Base-by-base conservation (phyloP, 2,797 vertebrate genomes). In the Galaxias olidus region DNA sequence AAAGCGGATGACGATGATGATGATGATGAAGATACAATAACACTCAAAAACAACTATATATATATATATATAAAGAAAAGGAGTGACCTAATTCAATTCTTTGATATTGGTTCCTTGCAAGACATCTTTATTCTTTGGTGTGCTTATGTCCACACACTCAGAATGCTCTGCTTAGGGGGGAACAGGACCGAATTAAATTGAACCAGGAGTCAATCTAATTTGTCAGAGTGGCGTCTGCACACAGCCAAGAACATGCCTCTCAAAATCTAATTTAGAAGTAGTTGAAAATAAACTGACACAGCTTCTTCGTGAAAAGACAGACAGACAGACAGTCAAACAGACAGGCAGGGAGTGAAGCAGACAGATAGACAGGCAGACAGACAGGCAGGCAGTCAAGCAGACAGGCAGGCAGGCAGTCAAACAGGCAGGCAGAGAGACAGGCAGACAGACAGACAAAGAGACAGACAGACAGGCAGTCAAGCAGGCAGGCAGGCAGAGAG, bases 191-290 rank as follows among this genome's bases (percentile, higher is more conserved):
- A 74, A 81, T 74, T 80, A 60, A 80, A 74, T 63, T 73, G 69
- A 63, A 44, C 18, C 48, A 68, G 57, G 58, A 68, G 61, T 72
- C 63, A 77, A 81, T 81, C 60, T 72, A 75, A 83, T 83, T 79
- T 78, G 65, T 48, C 1, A 30, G 18, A 46, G 61, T 55, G 41
- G 56, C 17, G 61, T 77, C 61, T 72, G 53, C 58, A 52, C 46
- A 66, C 60, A 71, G 65, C 17, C 51, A 13, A 9, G 42, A 72
- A n/a, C 74, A 13, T 56, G 45, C 74, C 48, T 51, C 57, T 49
- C 66, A 47, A 79, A 78, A 81, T 84, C 67, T 20, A 66, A 76
- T 80, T 72, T 20, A 45, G 72, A 65, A 53, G 66, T 30, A 71
- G 68, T 77, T 69, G 13, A 59, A 19, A 19, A 61, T 69, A 71